Evolutionary conservation across 2,797 vertebrate genomes (phyloP).

Genomic region (Cuniculus paca): DNA sequence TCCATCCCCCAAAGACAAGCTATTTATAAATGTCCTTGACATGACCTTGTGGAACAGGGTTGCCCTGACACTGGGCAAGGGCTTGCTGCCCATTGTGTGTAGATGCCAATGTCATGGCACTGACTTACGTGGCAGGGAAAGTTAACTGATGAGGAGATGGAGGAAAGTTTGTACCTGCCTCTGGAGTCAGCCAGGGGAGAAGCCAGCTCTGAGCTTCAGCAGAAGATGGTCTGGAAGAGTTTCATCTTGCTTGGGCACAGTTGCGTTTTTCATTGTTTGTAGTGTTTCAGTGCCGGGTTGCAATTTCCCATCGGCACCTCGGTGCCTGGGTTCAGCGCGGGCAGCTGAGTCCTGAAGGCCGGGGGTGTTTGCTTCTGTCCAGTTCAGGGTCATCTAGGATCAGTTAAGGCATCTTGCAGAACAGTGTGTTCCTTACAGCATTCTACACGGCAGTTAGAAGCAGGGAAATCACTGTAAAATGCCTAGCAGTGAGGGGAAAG

Average conservation of each 20-base stretch:
- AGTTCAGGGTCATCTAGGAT: background rate
- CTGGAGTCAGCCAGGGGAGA: no score
- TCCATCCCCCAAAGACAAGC: background rate
- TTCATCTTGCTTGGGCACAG: background rate
- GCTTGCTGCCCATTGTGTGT: background rate
- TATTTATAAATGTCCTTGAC: background rate
- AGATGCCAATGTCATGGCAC: background rate
- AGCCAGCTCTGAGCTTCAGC: fast-evolving
- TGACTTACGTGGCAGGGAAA: background rate
- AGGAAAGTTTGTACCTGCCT: no score
- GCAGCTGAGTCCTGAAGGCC: background rate
- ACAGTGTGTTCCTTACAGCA: background rate
- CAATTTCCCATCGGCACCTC: background rate
- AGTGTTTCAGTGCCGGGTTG: background rate
- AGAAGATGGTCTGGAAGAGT: background rate
- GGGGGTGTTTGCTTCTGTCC: background rate
- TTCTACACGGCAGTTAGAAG: background rate
- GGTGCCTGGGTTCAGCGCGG: background rate
- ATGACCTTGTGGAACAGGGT: background rate
- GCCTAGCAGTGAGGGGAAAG: background rate
- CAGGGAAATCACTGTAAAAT: background rate
- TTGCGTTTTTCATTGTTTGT: background rate
- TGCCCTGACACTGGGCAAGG: no score
- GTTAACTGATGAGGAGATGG: background rate
- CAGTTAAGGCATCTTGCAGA: background rate